Evolutionary conservation across 2,797 vertebrate genomes (phyloP).

Genomic region (Manis javanica): DNA sequence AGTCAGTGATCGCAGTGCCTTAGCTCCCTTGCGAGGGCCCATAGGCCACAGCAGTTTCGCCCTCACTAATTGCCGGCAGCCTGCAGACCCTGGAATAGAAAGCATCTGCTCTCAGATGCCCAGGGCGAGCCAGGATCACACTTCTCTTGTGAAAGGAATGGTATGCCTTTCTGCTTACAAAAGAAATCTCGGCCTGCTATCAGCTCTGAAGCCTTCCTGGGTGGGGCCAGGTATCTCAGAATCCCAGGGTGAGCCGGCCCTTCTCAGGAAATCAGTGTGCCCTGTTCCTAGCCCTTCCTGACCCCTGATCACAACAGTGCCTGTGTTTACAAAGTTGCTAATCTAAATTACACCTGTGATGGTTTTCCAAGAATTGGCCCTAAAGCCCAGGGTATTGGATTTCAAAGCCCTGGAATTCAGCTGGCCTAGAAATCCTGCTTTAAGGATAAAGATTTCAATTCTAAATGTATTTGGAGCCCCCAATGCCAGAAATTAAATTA

Average conservation of each 20-base stretch:
- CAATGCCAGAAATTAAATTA: conserved; percentile 68
- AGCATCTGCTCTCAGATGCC: not conserved
- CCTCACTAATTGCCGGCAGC: not conserved
- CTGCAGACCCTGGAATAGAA: not conserved
- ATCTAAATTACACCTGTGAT: not conserved
- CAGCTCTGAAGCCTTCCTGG: not conserved
- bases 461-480: conserved; percentile 66
- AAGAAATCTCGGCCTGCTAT: not conserved
- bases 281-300: not conserved
- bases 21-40: not conserved
- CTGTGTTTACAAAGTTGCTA: not conserved
- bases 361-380: not conserved
- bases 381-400: not conserved
- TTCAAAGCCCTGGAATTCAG: conserved; percentile 54
- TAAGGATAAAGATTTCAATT: conserved; percentile 46
- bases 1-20: not conserved
- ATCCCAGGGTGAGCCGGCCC: not conserved
- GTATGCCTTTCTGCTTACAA: not conserved
- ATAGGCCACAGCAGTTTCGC: not conserved
- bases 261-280: not conserved
- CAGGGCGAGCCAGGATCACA: not conserved
- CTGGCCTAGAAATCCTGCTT: conserved; percentile 30
- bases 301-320: not conserved
- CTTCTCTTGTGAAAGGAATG: not conserved
- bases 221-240: not conserved